A percentile compares a stretch with the other conserved stretches of the same genome.
Evolutionary conservation across 2,797 vertebrate species (phyloP).

Genomic region (Lagorchestes hirsutus): DNA sequence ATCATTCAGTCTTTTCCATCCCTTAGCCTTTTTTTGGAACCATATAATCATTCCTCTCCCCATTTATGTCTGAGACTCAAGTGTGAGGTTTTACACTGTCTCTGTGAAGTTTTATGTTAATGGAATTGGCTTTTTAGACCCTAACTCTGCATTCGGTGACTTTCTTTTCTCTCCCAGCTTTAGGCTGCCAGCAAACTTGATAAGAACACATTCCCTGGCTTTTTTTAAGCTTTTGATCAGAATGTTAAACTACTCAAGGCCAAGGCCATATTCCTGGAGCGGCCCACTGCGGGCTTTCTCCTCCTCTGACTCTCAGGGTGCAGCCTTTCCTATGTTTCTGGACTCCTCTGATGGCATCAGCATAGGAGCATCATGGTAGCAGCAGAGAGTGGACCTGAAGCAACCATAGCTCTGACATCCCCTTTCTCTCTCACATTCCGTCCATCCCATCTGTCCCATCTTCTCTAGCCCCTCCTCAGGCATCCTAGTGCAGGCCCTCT

Average conservation of each 20-base stretch:
- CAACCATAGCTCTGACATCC: not conserved
- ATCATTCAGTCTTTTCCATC: too few species aligned
- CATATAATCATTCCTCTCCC: not conserved
- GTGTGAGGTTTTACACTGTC: not conserved
- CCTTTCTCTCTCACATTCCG: not conserved
- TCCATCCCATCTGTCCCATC: not conserved
- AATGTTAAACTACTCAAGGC: not conserved
- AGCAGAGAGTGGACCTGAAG: not conserved
- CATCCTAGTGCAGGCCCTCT: not conserved
- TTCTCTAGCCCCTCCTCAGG: not conserved
- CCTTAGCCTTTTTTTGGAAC: not conserved
- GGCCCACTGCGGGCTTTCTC: not conserved
- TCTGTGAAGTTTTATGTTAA: not conserved
- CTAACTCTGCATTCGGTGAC: not conserved
- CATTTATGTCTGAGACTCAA: not conserved
- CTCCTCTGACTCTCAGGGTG: not conserved
- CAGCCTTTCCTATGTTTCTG: not conserved
- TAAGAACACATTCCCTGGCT: not conserved
- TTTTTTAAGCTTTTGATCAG: not conserved
- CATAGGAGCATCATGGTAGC: not conserved
- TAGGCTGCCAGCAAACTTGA: not conserved
- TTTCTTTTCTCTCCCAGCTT: not conserved
- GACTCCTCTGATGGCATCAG: not conserved
- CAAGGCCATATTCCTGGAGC: not conserved
- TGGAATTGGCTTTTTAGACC: too few species aligned